Base-by-base conservation (phyloP, 2,888 invertebrate genomes). In the Spodoptera littoralis region DNA sequence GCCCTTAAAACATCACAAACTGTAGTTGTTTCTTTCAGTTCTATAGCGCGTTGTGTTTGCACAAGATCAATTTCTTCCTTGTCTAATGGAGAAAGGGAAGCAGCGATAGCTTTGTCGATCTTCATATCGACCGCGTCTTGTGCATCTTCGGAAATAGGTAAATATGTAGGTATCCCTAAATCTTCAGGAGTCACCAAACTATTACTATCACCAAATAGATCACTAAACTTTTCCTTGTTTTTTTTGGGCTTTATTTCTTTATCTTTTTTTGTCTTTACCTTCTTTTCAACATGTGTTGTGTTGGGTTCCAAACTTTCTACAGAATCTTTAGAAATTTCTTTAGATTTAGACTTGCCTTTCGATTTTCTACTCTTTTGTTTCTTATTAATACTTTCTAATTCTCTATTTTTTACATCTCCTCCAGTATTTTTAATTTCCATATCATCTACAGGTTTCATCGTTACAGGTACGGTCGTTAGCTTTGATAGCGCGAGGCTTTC, bases 141-240 rank as follows among this genome's bases (percentile, higher is more conserved):
- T 2, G 90, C 89, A 47, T 92, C 90, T 75, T 93, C 92, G 81
- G 86, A 88, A 13, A 90, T 78, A 0, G 88, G 85, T 12, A 79
- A 69, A 79, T 86, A 90, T 68, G 68, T 18, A 42, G 74, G 67
- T 67, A 92, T 76, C 53, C 91, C 92, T 72, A 94, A 85, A 78
- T 94, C 94, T 75, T 92, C 93, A 9, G 92, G 93, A 41, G 89
- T 91, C 77, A 94, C 92, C 67, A 94, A 82, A 85, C 94, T 94
- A 63, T 80, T 89, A 73, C 89, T 92, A 44, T 94, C 94, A 44
- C 93, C 94, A 82, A 93, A 94, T 5, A 93, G 78, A 62, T 93
- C 93, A 61, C 76, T 81, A 65, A 93, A 91, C 76, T 90, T 92
- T 30, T 78, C 79, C 60, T 85, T 83, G 13, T 75, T 81, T 57